Evolutionary conservation across 1,140 invertebrate species (phyloP).

Genomic region (Drosophila guanche): DNA sequence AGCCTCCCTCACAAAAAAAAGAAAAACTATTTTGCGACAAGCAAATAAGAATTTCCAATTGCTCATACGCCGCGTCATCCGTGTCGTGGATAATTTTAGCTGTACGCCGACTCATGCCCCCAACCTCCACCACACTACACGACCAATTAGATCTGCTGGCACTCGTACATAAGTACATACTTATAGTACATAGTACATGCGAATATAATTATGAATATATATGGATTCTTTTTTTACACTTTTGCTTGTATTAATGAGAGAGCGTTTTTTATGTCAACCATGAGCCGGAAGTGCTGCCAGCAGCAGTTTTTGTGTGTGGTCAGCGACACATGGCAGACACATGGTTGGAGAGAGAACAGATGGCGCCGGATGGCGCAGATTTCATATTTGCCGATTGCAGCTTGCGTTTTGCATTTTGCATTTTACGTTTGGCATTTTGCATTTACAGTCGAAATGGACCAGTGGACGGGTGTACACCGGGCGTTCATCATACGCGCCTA

Average conservation of each 20-base stretch:
- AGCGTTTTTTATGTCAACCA: slow-evolving; percentile 67
- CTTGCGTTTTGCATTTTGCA: slow-evolving; percentile 9
- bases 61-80: slow-evolving; percentile 69
- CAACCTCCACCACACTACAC: slow-evolving; percentile 9
- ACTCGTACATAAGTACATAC: too few relatives aligned
- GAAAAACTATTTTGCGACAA: slow-evolving; percentile 11
- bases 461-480: slow-evolving; percentile 79
- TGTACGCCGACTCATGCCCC: slow-evolving; percentile 14
- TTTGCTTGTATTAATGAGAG: slow-evolving; percentile 5
- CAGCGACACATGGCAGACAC: slow-evolving; percentile 8
- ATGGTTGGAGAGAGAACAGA: slow-evolving; percentile 1
- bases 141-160: slow-evolving; percentile 65
- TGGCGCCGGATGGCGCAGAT: slow-evolving; percentile 9
- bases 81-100: slow-evolving; percentile 43
- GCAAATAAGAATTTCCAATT: slow-evolving; percentile 42
- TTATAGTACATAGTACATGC: too few relatives aligned
- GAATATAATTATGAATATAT: slow-evolving; percentile 42
- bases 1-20: slow-evolving; percentile 12
- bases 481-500: slow-evolving; percentile 77
- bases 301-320: background rate
- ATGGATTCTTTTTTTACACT: slow-evolving; percentile 12
- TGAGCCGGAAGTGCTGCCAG: slow-evolving; percentile 59
- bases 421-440: slow-evolving; percentile 6
- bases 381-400: too few relatives aligned
- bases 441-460: slow-evolving; percentile 67